These are phyloP conservation scores for Eumerus sabulonum DNA, from an alignment of 2,888 invertebrate species.

Conservation along the genomic window DNA sequence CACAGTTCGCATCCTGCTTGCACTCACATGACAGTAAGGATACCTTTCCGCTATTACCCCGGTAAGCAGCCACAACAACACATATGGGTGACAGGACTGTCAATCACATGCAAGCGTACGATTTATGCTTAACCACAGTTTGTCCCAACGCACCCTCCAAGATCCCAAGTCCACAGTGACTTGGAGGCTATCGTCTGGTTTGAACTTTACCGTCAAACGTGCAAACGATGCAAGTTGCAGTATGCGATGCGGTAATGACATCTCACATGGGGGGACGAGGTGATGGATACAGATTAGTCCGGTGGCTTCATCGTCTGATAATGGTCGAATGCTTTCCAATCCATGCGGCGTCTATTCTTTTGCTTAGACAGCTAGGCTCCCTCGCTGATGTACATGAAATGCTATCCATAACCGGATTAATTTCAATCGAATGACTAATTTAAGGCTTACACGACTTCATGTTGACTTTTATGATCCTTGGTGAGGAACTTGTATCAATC, in stretches of 20 bases:
- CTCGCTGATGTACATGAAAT: neutral
- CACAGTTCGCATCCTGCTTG: too few relatives aligned
- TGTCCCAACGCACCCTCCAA: neutral
- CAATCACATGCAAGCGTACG: neutral
- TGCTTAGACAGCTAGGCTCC: neutral
- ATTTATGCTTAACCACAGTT: conserved; percentile 4
- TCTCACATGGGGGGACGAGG: neutral
- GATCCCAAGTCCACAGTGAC: neutral
- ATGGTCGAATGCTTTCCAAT: too few relatives aligned
- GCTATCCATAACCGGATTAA: conserved; percentile 6
- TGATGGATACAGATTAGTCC: neutral
- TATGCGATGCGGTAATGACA: neutral
- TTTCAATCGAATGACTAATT: conserved; percentile 7
- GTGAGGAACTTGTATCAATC: neutral
- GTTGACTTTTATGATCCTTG: conserved; percentile 8
- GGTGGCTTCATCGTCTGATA: too few relatives aligned
- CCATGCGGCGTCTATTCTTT: neutral
- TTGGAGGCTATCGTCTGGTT: neutral
- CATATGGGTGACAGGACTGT: conserved; percentile 1
- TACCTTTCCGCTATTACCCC: too few relatives aligned
- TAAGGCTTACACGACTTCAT: neutral
- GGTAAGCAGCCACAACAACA: neutral
- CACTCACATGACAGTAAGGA: too few relatives aligned
- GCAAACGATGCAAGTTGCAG: neutral
- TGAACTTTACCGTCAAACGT: neutral